Conservation (phyloP, 1,140 invertebrate genomes). For the Parasteatoda tepidariorum region DNA sequence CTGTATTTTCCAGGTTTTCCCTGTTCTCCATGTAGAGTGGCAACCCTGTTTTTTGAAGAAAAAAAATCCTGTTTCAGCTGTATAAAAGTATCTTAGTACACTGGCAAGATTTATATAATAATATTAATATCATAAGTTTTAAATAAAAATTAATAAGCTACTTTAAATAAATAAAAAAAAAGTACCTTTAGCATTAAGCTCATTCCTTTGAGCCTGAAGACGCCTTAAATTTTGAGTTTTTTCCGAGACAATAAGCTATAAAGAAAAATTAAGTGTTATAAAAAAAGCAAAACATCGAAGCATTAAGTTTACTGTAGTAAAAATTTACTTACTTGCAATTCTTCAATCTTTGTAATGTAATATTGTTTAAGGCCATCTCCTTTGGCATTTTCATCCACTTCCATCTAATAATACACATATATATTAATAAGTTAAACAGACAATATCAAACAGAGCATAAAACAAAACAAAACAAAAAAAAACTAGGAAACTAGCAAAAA, state of each 20-base stretch:
- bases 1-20: no score
- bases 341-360: slow-evolving; percentile 97
- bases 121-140: no score
- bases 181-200: slow-evolving; percentile 97
- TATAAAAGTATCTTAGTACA: no score
- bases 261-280: slow-evolving; percentile 44
- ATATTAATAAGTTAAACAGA: no score
- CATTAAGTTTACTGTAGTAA: neutral
- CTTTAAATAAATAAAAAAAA: no score
- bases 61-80: no score
- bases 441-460: no score
- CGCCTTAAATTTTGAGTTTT: slow-evolving; percentile 97
- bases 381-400: slow-evolving; percentile 78
- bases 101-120: no score
- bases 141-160: slow-evolving; percentile 28
- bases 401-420: slow-evolving; percentile 84
- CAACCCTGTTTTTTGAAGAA: no score
- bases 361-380: slow-evolving; percentile 90
- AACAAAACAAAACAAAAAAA: no score
- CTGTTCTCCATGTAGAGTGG: no score
- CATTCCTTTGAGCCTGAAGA: slow-evolving; percentile 98
- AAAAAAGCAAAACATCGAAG: neutral
- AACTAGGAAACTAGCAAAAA: no score
- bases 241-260: slow-evolving; percentile 87
- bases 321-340: slow-evolving; percentile 77